These are phyloP conservation scores for Lanius ludovicianus DNA, from an alignment of 2,113 vertebrate genomes.

Conservation along the genomic window DNA sequence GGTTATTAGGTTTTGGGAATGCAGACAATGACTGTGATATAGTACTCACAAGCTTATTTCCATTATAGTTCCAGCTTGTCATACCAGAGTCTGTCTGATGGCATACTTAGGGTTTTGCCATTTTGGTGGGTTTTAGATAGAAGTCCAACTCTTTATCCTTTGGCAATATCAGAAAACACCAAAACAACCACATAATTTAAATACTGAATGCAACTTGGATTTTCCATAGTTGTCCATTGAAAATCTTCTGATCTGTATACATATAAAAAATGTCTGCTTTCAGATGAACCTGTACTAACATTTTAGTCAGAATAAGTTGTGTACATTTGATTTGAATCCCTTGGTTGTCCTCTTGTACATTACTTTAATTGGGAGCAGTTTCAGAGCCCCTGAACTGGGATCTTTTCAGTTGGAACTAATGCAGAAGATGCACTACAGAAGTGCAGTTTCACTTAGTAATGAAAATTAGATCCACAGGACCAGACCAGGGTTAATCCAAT, in stretches of 20 bases:
- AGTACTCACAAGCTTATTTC: neutral
- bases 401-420: neutral
- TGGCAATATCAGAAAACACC: neutral
- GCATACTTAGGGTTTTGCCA: neutral
- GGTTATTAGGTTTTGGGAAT: neutral
- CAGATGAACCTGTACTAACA: neutral
- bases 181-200: neutral
- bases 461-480: neutral
- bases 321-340: neutral
- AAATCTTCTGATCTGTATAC: neutral
- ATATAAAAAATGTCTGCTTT: neutral
- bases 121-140: neutral
- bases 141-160: neutral
- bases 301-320: neutral
- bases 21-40: neutral
- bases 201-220: neutral
- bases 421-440: neutral
- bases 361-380: neutral
- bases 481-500: neutral
- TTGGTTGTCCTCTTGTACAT: neutral
- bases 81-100: neutral
- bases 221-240: neutral
- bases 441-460: neutral
- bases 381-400: neutral
- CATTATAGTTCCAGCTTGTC: neutral